A percentile compares a stretch with the other conserved stretches of the same genome.
Evolutionary conservation across 2,888 invertebrate genomes (phyloP).

Genomic region (Dryomyza anilis): DNA sequence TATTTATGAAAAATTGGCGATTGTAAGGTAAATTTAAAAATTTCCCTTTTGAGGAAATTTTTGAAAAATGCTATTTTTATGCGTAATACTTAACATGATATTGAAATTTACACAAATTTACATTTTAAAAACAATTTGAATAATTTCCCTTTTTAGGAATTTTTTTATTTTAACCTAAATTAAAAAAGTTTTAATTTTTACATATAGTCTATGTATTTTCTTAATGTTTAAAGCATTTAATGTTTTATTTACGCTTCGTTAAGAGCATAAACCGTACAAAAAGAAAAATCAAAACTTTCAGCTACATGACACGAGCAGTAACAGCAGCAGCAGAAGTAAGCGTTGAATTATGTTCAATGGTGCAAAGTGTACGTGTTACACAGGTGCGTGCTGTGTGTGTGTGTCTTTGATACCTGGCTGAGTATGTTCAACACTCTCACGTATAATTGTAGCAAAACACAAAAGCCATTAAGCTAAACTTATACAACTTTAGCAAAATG

Average conservation of each 20-base stretch:
- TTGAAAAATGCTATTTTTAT: neutral
- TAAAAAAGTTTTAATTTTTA: too few relatives aligned
- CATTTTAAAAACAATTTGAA: neutral
- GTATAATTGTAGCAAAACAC: constrained; percentile 4
- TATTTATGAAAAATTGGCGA: too few relatives aligned
- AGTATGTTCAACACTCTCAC: neutral
- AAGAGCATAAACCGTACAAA: too few relatives aligned
- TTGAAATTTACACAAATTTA: neutral
- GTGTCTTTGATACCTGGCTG: neutral
- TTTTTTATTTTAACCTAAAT: neutral
- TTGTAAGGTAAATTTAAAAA: neutral
- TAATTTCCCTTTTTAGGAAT: neutral
- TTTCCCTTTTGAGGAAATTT: neutral
- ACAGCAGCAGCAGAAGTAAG: neutral
- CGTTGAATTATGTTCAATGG: constrained; percentile 10
- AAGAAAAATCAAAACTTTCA: constrained; percentile 6
- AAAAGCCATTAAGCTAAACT: constrained; percentile 4
- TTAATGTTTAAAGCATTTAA: too few relatives aligned
- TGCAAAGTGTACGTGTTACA: neutral
- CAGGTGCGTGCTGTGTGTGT: neutral
- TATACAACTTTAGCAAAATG: neutral
- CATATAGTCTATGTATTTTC: too few relatives aligned
- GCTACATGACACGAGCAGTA: neutral
- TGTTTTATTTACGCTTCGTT: too few relatives aligned
- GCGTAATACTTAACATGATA: neutral